Conservation (phyloP, 1,140 invertebrate species). For the Galendromus occidentalis region DNA sequence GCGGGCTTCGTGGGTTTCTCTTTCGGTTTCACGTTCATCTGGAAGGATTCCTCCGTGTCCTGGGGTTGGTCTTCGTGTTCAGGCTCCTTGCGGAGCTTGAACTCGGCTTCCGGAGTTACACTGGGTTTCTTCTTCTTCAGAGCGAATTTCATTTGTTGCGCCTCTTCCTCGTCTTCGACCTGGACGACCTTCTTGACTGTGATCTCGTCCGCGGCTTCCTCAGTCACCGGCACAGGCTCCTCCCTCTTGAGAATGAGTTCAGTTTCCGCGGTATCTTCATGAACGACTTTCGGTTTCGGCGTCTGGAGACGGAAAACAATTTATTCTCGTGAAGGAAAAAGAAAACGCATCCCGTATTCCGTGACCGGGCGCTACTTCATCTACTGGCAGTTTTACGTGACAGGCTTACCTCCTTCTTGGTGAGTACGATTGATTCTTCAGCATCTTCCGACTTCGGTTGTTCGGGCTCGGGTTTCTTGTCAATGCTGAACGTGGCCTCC, state of each 20-base stretch:
- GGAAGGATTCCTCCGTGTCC: conserved; percentile 18
- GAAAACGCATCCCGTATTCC: no score
- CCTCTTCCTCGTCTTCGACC: conserved; percentile 4
- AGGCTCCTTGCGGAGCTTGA: conserved; percentile 22
- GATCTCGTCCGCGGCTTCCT: conserved; percentile 9
- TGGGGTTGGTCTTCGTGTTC: conserved; percentile 18
- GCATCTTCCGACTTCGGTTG: background rate
- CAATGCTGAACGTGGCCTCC: background rate
- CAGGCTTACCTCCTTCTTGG: no score
- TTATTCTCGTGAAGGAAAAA: no score
- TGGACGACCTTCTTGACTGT: background rate
- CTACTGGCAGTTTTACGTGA: no score
- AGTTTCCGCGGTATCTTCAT: no score
- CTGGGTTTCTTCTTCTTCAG: conserved; percentile 14
- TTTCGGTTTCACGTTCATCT: background rate
- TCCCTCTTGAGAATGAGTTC: no score
- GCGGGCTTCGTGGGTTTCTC: background rate
- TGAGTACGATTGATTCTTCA: background rate
- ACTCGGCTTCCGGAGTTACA: conserved; percentile 19
- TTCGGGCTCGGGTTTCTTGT: background rate
- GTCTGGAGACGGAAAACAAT: no score
- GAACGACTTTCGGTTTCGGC: no score
- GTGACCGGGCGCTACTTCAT: no score
- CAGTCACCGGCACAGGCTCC: background rate
- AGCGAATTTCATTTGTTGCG: conserved; percentile 14